Evolutionary conservation across 2,888 invertebrate genomes (phyloP).

Genomic region (Pollenia angustigena): DNA sequence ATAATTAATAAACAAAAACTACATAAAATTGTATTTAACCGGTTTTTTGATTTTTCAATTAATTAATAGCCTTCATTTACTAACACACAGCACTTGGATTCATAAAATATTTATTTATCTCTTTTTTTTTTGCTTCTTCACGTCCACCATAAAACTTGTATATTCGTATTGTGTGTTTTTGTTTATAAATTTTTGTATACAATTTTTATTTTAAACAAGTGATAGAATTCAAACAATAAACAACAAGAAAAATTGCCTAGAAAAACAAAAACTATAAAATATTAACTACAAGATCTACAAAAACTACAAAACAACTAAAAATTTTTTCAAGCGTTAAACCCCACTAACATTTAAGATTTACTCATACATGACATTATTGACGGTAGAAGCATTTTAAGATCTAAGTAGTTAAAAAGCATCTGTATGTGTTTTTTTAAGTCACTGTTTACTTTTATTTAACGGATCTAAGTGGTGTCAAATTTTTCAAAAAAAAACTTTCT

Average conservation of each 20-base stretch:
- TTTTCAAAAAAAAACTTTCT: conserved; percentile 36
- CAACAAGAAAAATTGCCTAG: not conserved
- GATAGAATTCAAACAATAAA: conserved; percentile 8
- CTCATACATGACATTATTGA: conserved; percentile 31
- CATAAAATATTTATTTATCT: conserved; percentile 21
- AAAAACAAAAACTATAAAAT: not conserved
- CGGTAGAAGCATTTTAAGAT: not conserved
- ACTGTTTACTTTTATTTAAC: conserved; percentile 12
- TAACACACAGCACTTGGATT: conserved; percentile 35
- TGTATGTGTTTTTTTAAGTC: not conserved
- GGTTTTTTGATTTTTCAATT: conserved; percentile 40
- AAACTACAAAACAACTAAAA: conserved; percentile 2
- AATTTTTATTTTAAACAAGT: conserved; percentile 23
- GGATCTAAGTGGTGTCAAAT: not conserved
- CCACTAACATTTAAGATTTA: conserved; percentile 25
- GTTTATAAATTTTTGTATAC: not conserved
- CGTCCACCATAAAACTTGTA: conserved; percentile 38
- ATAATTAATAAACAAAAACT: not conserved
- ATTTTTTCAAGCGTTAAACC: conserved; percentile 51
- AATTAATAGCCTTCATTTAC: conserved; percentile 64
- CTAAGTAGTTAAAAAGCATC: not conserved
- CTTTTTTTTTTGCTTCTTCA: conserved; percentile 1
- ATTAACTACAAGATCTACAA: not conserved
- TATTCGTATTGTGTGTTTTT: not conserved
- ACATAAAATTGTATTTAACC: conserved; percentile 15